Conservation (phyloP, 2,888 invertebrate genomes). For the Microctonus aethiopoides region DNA sequence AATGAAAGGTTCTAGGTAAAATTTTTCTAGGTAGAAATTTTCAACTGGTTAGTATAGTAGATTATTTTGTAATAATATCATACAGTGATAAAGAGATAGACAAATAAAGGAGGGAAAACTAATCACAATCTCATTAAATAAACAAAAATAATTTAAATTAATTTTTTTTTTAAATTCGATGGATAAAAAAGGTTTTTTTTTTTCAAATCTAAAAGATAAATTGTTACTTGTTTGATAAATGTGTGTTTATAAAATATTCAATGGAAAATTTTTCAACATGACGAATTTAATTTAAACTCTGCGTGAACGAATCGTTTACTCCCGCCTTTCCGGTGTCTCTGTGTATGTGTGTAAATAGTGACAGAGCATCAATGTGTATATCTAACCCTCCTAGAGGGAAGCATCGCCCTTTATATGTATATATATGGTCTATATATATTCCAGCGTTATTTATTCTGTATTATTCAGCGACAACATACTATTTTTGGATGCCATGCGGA, state of each 20-base stretch:
- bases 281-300: background rate
- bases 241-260: no score
- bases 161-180: no score
- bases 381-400: background rate
- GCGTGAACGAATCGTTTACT: background rate
- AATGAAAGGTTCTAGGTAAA: conserved; percentile 33
- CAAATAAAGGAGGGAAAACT: no score
- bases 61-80: no score
- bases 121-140: no score
- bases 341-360: background rate
- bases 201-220: no score
- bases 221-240: no score
- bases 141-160: no score
- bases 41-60: background rate
- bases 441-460: conserved; percentile 20
- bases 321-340: background rate
- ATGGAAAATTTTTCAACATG: background rate
- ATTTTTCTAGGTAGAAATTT: conserved; percentile 5
- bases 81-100: no score
- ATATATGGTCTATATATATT: conserved; percentile 26
- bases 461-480: conserved; percentile 21
- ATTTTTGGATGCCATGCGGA: conserved; percentile 31
- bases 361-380: background rate
- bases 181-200: no score
- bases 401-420: conserved; percentile 7